Base-by-base conservation (phyloP, 2,797 vertebrate species). In the Sebastolobus altivelis region DNA sequence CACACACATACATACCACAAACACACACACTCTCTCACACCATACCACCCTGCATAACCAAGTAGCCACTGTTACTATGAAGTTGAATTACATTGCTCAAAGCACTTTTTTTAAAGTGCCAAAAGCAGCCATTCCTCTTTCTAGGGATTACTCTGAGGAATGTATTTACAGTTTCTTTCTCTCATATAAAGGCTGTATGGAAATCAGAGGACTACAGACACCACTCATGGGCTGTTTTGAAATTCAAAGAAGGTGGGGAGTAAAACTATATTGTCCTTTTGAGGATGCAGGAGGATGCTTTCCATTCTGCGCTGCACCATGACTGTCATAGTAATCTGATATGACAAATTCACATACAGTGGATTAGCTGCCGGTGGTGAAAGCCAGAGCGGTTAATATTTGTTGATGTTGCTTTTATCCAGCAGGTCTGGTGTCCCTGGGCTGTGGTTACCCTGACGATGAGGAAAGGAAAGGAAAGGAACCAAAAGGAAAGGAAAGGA, bases 321-420 rank as follows among this genome's bases (percentile, higher is more conserved):
- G 98, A 98, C 98, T 98, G 97, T 98, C 98, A 97, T 96, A 97
- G 97, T 99, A 98, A 99, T 99, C 97, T 98, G 97, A 99, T 98
- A 98, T 99, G 98, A 99, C 98, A 99, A 97, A 99, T 98, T 97
- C 98, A 97, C 97, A 98, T 97, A 99, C 97, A 99, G 97, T 97
- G 97, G 98, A 99, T 99, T 99, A 99, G 97, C 97, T 96, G 97
- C 96, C 94, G 94, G 95, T 96, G 96, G 96, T 97, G 97, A 98
- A 98, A 98, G 97, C 97, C 96, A 96, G 96, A 97, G 97, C 97
- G 96, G 97, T 98, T 98, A 99, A 99, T 98, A 98, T 98, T 97
- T 98, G 98, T 99, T 98, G 98, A 99, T 99, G 98, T 97, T 96
- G 97, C 98, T 98, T 99, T 99, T 98, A 99, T 98, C 97, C 96